Evolutionary conservation across 2,113 vertebrate species (phyloP).

Genomic region (Calonectris borealis): DNA sequence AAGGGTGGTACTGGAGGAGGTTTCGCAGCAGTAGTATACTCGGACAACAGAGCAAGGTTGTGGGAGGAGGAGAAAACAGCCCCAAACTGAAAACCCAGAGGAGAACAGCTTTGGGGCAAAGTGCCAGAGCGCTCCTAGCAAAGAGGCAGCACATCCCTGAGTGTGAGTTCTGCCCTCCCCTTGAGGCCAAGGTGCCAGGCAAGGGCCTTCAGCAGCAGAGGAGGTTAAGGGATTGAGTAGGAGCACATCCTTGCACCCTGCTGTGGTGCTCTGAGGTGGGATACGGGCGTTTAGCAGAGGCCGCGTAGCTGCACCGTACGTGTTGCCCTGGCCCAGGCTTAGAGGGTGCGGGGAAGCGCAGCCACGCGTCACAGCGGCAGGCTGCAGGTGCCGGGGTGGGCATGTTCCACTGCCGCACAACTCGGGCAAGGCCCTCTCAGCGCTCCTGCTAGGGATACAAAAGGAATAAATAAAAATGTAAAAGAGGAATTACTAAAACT

Average conservation of each 20-base stretch:
- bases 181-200: not conserved
- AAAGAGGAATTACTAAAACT: slow-evolving; percentile 74
- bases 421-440: not conserved
- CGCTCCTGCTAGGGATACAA: slow-evolving; percentile 20
- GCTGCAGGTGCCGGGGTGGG: not conserved
- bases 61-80: not conserved
- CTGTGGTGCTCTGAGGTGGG: not conserved
- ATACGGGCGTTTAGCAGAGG: not conserved
- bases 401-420: not conserved
- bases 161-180: not conserved
- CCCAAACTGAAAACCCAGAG: not conserved
- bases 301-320: fast-evolving
- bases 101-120: not conserved
- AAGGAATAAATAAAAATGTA: slow-evolving; percentile 73
- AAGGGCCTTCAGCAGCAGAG: not conserved
- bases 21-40: not conserved
- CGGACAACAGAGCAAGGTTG: not conserved
- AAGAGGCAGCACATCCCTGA: fast-evolving
- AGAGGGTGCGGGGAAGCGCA: fast-evolving
- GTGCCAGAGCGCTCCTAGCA: not conserved
- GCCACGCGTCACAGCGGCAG: fast-evolving
- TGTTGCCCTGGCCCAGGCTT: not conserved
- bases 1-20: fast-evolving
- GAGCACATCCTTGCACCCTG: not conserved
- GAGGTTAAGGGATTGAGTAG: not conserved